Percentiles rank a stretch among this genome's conserved stretches.
Evolutionary conservation across 2,888 invertebrate genomes (phyloP).

Genomic region (Pheosia gnoma): DNA sequence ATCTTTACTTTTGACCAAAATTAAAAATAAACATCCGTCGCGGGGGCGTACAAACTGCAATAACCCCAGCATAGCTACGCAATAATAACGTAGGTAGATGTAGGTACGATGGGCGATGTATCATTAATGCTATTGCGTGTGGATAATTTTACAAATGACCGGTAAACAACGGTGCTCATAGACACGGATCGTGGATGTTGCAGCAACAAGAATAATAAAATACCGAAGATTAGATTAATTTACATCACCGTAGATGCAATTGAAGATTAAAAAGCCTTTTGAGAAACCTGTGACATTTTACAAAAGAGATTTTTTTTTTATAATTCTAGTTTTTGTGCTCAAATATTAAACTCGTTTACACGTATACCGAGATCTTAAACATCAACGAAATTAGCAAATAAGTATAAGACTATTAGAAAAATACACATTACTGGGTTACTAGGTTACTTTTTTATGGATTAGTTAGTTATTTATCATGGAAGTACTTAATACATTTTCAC

Average conservation of each 20-base stretch:
- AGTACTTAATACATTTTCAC: neutral
- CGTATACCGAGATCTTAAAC: too few relatives aligned
- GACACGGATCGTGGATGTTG: constrained; percentile 9
- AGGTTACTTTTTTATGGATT: neutral
- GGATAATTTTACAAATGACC: constrained; percentile 18
- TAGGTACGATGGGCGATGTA: neutral
- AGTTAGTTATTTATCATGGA: neutral
- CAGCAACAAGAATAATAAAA: constrained; percentile 8
- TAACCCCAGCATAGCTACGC: neutral
- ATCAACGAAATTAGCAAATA: too few relatives aligned
- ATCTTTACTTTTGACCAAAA: neutral
- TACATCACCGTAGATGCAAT: neutral
- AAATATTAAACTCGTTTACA: too few relatives aligned
- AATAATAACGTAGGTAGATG: neutral
- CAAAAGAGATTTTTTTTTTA: too few relatives aligned
- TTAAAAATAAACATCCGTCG: neutral
- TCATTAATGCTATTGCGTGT: constrained; percentile 22
- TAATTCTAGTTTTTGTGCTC: too few relatives aligned
- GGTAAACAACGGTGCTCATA: constrained; percentile 19
- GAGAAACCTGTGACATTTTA: too few relatives aligned
- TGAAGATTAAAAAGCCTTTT: too few relatives aligned
- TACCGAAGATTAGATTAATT: constrained; percentile 6
- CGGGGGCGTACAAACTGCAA: neutral
- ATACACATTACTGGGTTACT: too few relatives aligned
- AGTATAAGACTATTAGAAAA: too few relatives aligned